Evolutionary conservation across 2,113 vertebrate genomes (phyloP).

Genomic region (Edolisoma coerulescens): DNA sequence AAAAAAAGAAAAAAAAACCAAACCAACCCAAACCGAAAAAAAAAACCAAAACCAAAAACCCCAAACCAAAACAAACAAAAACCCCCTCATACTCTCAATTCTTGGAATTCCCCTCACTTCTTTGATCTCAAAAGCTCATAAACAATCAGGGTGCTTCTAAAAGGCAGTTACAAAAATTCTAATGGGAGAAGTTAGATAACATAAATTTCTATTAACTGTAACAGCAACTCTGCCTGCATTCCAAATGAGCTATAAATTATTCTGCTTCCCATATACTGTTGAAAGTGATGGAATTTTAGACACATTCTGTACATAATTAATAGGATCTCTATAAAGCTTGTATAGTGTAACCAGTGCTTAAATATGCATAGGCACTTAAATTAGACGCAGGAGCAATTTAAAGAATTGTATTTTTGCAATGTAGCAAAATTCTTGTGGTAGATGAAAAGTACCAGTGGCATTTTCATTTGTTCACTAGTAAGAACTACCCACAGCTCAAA

Average conservation of each 20-base stretch:
- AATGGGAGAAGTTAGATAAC: neutral
- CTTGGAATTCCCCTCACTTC: slow-evolving; percentile 33
- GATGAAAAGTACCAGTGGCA: neutral
- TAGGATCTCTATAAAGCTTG: neutral
- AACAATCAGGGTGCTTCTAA: neutral
- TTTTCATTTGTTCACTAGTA: neutral
- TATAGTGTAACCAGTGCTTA: neutral
- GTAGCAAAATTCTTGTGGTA: neutral
- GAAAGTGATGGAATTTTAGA: neutral
- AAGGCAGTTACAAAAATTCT: neutral
- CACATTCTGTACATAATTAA: neutral
- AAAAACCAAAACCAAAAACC: neutral
- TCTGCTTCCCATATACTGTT: neutral
- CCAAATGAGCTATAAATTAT: neutral
- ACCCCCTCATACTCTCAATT: neutral
- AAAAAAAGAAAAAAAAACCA: neutral
- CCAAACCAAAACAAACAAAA: neutral
- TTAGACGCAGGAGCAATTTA: neutral
- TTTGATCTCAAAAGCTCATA: slow-evolving; percentile 20
- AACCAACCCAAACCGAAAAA: neutral
- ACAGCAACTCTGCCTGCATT: neutral
- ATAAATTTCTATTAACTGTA: neutral
- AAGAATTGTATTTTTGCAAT: neutral
- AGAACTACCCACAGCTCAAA: neutral
- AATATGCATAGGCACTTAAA: neutral